Evolutionary conservation across 2,797 vertebrate genomes (phyloP).

Genomic region (Acrocephalus scirpaceus): DNA sequence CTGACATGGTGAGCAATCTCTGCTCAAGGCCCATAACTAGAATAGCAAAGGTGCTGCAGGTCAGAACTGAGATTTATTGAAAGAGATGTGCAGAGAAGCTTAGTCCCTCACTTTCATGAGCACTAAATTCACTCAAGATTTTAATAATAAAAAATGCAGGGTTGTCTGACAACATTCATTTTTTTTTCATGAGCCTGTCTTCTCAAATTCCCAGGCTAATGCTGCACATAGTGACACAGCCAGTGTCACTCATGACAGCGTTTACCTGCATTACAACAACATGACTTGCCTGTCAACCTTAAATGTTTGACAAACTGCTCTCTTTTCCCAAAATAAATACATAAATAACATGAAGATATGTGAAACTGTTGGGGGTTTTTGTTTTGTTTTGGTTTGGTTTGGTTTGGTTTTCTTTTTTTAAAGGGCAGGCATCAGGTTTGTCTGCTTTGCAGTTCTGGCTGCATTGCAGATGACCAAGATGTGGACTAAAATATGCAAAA

Average conservation of each 20-base stretch:
- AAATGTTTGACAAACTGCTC: constrained; percentile 68
- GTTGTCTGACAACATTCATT: constrained; percentile 74
- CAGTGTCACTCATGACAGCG: constrained; percentile 54
- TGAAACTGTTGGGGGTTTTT: background rate
- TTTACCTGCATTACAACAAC: constrained; percentile 65
- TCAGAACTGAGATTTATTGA: constrained; percentile 65
- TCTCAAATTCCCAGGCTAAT: constrained; percentile 67
- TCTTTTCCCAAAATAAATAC: constrained; percentile 27
- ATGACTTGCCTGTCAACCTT: constrained; percentile 60
- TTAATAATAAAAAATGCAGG: constrained; percentile 74
- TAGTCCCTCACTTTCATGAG: constrained; percentile 63
- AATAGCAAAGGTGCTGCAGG: constrained; percentile 48
- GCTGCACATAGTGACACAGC: constrained; percentile 56
- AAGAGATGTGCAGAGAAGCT: constrained; percentile 59
- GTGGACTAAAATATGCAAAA: background rate
- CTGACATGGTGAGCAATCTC: constrained; percentile 13
- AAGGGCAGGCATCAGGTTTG: background rate
- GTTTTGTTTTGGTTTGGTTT: too few species aligned
- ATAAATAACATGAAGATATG: background rate
- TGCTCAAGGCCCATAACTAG: constrained; percentile 40
- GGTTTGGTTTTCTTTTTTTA: background rate
- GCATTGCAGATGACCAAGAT: background rate
- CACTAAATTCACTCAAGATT: constrained; percentile 70
- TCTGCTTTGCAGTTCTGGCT: background rate
- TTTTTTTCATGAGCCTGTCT: constrained; percentile 75